Base-by-base conservation (phyloP, 1,140 invertebrate species). In the Nebria ingens region DNA sequence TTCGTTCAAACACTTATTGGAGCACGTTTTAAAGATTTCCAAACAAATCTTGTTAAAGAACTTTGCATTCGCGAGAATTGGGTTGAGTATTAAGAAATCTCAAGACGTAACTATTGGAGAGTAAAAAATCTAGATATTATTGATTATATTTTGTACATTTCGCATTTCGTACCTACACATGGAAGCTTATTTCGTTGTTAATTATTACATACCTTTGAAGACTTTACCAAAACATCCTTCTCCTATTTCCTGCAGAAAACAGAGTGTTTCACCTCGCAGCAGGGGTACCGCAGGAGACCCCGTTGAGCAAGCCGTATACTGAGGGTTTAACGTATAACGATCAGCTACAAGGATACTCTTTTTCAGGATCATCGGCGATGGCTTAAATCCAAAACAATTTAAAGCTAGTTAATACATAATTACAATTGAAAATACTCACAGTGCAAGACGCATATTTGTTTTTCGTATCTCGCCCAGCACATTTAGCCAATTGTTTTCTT, bases 201-300 rank as follows among this genome's bases (percentile, higher is more conserved):
- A 34, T 34, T 9, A 34, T 34, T 34, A 34, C 25, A 6, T 34
- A 89, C 87, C 89, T 85, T 86, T 91, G 64, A 82, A 90, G 25
- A 93, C 91, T 74, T 91, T 91, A n/a, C 90, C 91, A 65, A 93
- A 94, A 64, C 87, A 92, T 1, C 91, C 91, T 71, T 93, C 89
- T 1, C 91, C 91, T 45, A 93, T 87, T 61, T 89, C 86, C 59
- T 87, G 79, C 0, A 85, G 60, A 64, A 91, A 84, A 2, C 73
- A 73, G 11, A 93, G 69, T 1, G 78, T 77, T 42, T 85, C 82
- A 51, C 79, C 71, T 42, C 73, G 65, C 62, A 87, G 65, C 45
- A 84, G 73, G 1, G 79, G 81, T 2, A 87, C 78, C 40, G 74
- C 73, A 55, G 76, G 76, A 40, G 73, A 76, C 20, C 69, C 64